Evolutionary conservation across 2,113 vertebrate genomes (phyloP).

Genomic region (Urocynchramus pylzowi): DNA sequence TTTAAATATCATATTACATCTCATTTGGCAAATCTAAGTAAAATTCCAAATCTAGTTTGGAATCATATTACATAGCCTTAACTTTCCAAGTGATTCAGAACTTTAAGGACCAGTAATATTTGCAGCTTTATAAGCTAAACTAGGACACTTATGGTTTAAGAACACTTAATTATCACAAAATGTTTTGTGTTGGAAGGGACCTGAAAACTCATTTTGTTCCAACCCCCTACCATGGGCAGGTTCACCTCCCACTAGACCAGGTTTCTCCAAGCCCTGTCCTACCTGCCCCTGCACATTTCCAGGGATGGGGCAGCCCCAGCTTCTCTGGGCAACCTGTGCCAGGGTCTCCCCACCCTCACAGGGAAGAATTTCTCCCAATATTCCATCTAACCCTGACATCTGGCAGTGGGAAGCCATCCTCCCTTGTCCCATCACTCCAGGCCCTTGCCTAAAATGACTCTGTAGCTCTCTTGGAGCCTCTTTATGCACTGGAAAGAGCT

Average conservation of each 20-base stretch:
- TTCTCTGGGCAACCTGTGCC: not conserved
- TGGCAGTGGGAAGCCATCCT: not conserved
- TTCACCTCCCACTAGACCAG: not conserved
- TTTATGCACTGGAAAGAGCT: not conserved
- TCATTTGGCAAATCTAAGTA: not conserved
- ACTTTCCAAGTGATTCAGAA: not conserved
- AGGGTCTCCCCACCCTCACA: not conserved
- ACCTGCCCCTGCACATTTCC: not conserved
- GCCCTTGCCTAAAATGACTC: not conserved
- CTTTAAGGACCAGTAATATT: not conserved
- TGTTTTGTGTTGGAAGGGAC: not conserved
- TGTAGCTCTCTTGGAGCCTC: not conserved
- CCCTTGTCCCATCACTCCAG: not conserved
- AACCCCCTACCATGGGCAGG: not conserved
- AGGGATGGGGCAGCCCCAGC: not conserved
- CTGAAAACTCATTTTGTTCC: not conserved
- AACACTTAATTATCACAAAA: not conserved
- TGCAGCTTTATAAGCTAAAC: not conserved
- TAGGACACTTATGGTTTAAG: not conserved
- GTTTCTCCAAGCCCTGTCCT: not conserved
- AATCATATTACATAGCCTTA: not conserved
- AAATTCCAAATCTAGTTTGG: not conserved
- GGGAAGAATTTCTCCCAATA: not conserved
- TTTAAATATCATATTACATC: not conserved
- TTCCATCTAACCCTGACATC: not conserved